Evolutionary conservation across 2,113 vertebrate genomes (phyloP), one percentile per base, ranked within the genome.

Genomic region (Forbesichthys agassizii): DNA sequence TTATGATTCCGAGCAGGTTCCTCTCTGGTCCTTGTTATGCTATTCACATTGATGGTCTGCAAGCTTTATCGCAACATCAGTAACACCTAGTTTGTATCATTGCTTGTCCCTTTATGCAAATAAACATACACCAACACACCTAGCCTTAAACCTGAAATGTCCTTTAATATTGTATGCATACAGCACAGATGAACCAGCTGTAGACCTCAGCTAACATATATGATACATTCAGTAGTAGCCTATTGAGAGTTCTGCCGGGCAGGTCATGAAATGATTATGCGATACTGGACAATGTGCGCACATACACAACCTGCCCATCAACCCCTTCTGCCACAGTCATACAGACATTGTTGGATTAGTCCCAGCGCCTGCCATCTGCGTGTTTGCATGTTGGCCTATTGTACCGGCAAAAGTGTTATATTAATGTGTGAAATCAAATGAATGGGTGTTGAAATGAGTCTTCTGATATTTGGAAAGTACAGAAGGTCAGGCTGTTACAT

Each of bases 381-480:
- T 88, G 89, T 89, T 91, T 89, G 88, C 89, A 88, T 89, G 86
- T 89, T 91, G 89, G 88, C 89, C 89, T 91, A 91, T 91, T 91
- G 88, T 91, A 91, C 88, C 85, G 83, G 75, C 64, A 86, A 91
- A 91, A 87, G 89, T 91, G 89, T 89, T 86, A 91, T 84, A 91
- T 88, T 88, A 87, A 91, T 88, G 89, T 91, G 89, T 87, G 89
- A 91, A 91, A 86, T 85, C 76, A 85, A 91, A 88, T 91, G 85
- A 91, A 91, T 91, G 81, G 88, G 89, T 91, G 89, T 88, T 88
- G 89, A 88, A 89, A 88, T 86, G 88, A 91, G 84, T 91, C 88
- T 88, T 91, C 89, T 91, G 89, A 89, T 91, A 88, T 91, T 89
- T 88, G 89, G 86, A 90, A 86, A 89, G 89, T 89, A 91, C 89